phyloP scores from a whole-genome alignment of 2,888 invertebrate species.

The Volucella zonaria region DNA sequence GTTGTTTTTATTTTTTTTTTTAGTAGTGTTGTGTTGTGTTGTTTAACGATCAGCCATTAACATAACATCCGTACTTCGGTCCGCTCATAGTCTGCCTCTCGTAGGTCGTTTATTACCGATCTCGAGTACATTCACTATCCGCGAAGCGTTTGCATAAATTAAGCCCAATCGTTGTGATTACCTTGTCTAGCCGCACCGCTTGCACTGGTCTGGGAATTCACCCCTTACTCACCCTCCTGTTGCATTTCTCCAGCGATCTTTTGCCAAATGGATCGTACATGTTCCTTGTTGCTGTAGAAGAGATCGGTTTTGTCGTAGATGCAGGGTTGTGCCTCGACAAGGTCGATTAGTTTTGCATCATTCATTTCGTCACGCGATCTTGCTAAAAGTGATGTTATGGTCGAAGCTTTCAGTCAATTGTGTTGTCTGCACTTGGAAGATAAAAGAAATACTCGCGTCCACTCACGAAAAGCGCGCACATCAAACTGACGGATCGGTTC shows the following conservation, averaged over 20 bases:
- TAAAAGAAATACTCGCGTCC: constrained; percentile 50
- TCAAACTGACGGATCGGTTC: constrained; percentile 72
- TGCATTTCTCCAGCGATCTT: constrained; percentile 74
- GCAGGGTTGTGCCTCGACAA: constrained; percentile 72
- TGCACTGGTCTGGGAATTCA: constrained; percentile 40
- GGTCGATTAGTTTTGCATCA: constrained; percentile 74
- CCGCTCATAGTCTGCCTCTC: constrained; percentile 56
- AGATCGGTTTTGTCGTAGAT: constrained; percentile 75
- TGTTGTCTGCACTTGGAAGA: constrained; percentile 1
- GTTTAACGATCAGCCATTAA: constrained; percentile 64
- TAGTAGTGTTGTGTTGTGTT: not conserved
- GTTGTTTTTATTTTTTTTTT: constrained; percentile 7
- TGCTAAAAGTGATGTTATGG: constrained; percentile 29
- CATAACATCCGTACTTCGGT: constrained; percentile 72
- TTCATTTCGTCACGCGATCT: constrained; percentile 53
- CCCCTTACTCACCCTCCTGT: constrained; percentile 73
- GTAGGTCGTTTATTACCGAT: constrained; percentile 57
- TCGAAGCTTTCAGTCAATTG: not conserved
- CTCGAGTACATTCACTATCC: constrained; percentile 71
- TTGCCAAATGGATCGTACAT: constrained; percentile 74
- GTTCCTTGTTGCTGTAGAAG: constrained; percentile 74
- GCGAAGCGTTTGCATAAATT: constrained; percentile 71
- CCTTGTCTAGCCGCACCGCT: constrained; percentile 66
- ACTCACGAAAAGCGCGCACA: constrained; percentile 70
- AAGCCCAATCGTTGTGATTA: constrained; percentile 60